Base-by-base conservation (phyloP, 2,888 invertebrate genomes). In the Zootermopsis nevadensis region DNA sequence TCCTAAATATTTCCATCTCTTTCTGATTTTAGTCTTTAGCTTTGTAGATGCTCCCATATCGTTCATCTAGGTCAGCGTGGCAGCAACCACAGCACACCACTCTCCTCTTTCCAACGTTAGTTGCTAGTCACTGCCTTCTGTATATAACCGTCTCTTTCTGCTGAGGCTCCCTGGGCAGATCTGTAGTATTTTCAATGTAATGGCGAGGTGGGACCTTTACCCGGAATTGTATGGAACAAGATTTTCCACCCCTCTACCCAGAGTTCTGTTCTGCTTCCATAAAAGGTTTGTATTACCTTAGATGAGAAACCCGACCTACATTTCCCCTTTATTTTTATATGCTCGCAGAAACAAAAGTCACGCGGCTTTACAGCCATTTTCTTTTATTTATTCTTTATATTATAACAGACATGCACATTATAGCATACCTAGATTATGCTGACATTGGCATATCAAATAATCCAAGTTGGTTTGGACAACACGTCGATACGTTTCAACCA, bases 1-100 rank as follows among this genome's bases (percentile, higher is more conserved):
- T 69, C n/a, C 74, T 74, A 74, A 74, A 74, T 74, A 74, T 35
- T 33, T 8, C 74, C 74, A 30, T 69, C 69, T 33, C 69, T 69
- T 33, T 69, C 69, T 33, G 22, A 10, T 22, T 69, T 19, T 33
- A 33, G 69, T 33, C 60, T 15, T 22, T n/a, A 60, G 60, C 6
- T 15, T 60, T 8, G 33, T 22, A 31, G n/a, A 38, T 42, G 15
- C 69, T 31, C 7, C 67, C 69, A 19, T n/a, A 38, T 38, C 38
- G 22, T 7, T n/a, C 1, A 38, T 8, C 74, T 8, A 38, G 74
- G 38, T n/a, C 42, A 74, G 38, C 8, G n/a, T 60, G 27, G 74
- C 74, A 12, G 27, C 7, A 38, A 69, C 69, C 69, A 69, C 30
- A 30, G 69, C 33, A 8, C 33, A 15, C 74, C 19, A 3, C n/a